A percentile compares a stretch with the other conserved stretches of the same genome.
These are phyloP conservation scores for Eupithecia subumbrata DNA, from an alignment of 2,888 invertebrate species.

Conservation along the genomic window DNA sequence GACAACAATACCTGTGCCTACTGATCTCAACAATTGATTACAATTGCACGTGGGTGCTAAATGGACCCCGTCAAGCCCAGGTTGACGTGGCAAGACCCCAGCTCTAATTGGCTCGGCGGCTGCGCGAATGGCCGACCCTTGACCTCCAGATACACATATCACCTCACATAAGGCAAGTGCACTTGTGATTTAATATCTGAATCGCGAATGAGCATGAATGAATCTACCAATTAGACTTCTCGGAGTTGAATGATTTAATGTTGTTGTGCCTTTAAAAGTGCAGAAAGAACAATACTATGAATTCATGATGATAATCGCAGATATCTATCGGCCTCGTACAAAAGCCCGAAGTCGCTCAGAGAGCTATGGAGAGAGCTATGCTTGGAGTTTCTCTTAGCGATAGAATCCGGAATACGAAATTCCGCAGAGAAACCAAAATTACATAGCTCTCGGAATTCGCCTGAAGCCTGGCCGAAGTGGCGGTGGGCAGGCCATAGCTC, in stretches of 20 bases:
- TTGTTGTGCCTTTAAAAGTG: neutral
- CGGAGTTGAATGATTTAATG: neutral
- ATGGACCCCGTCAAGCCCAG: constrained; percentile 65
- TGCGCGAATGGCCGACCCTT: constrained; percentile 78
- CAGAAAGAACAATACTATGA: neutral
- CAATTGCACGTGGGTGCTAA: constrained; percentile 67
- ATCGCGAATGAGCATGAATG: constrained; percentile 32
- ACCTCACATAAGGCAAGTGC: constrained; percentile 54
- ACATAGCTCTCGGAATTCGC: neutral
- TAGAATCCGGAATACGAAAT: neutral
- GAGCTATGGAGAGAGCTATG: neutral
- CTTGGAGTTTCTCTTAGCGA: neutral
- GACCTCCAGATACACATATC: constrained; percentile 75
- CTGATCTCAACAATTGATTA: constrained; percentile 19
- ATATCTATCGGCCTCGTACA: neutral
- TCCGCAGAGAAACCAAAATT: neutral
- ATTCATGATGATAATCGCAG: neutral
- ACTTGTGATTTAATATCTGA: constrained; percentile 46
- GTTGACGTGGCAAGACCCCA: constrained; percentile 67
- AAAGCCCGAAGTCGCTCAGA: neutral
- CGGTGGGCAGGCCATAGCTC: neutral
- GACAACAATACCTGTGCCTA: no score
- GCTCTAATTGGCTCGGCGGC: constrained; percentile 70
- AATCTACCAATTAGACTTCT: constrained; percentile 15
- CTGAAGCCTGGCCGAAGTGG: neutral